A percentile compares a stretch with the other conserved stretches of the same genome.
These are phyloP conservation scores for Ochlodes sylvanus DNA, from an alignment of 2,888 invertebrate genomes.

Conservation along the genomic window DNA sequence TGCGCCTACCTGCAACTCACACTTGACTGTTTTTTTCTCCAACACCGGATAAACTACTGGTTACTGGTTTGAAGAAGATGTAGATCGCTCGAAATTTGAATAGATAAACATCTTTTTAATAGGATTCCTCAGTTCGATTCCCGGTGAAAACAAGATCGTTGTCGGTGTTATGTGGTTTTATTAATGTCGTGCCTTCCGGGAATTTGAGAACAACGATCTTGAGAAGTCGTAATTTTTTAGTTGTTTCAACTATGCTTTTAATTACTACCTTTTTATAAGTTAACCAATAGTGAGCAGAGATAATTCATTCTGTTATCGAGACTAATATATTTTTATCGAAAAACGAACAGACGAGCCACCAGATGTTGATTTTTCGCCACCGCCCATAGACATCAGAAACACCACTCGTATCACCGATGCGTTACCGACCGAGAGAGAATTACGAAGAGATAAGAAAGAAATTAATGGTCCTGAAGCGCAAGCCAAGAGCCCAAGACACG, in stretches of 20 bases:
- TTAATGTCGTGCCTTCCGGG: constrained; percentile 17
- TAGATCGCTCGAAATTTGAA: constrained; percentile 40
- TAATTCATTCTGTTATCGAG: too few species aligned
- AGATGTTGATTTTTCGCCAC: too few species aligned
- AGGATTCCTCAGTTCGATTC: constrained; percentile 36
- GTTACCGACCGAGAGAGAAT: too few species aligned
- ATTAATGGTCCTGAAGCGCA: too few species aligned
- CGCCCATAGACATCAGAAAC: too few species aligned
- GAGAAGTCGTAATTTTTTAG: background rate
- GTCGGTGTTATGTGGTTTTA: constrained; percentile 13
- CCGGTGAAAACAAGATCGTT: constrained; percentile 14
- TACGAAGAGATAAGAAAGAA: too few species aligned
- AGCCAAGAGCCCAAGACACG: too few species aligned
- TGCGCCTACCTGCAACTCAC: background rate
- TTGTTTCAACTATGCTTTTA: background rate
- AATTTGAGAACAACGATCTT: constrained; percentile 1
- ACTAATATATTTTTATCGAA: too few species aligned
- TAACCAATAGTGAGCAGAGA: too few species aligned
- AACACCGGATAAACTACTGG: constrained; percentile 28
- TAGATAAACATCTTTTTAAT: constrained; percentile 41
- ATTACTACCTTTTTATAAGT: background rate
- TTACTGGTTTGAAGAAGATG: constrained; percentile 30
- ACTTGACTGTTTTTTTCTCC: constrained; percentile 6
- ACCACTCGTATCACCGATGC: too few species aligned
- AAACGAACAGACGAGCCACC: too few species aligned